A percentile compares a stretch with the other conserved stretches of the same genome.
Evolutionary conservation across 2,113 vertebrate genomes (phyloP).

Genomic region (Dicerorhinus sumatrensis): DNA sequence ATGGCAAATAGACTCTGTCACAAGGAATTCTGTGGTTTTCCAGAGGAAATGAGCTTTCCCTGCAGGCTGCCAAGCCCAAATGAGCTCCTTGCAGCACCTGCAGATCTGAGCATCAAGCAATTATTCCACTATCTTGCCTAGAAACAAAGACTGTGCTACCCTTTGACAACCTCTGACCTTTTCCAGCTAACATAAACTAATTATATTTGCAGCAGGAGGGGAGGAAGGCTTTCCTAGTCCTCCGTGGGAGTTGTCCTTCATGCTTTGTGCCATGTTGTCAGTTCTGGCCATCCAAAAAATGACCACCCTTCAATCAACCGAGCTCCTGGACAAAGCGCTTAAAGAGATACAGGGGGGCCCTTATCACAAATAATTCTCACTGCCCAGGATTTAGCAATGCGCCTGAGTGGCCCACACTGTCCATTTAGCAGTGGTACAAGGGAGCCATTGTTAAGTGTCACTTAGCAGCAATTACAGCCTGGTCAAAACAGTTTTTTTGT

Average conservation of each 20-base stretch:
- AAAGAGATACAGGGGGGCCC: slow-evolving; percentile 77
- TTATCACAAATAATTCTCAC: slow-evolving; percentile 85
- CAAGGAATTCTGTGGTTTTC: slow-evolving; percentile 86
- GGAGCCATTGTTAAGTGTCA: slow-evolving; percentile 92
- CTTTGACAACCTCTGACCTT: slow-evolving; percentile 94
- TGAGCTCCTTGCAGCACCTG: slow-evolving; percentile 95
- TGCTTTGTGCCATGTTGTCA: slow-evolving; percentile 88
- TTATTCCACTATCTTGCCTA: slow-evolving; percentile 96
- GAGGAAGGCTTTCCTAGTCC: slow-evolving; percentile 78
- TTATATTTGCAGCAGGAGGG: slow-evolving; percentile 90
- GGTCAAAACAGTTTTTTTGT: slow-evolving; percentile 96
- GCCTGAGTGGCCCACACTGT: slow-evolving; percentile 80
- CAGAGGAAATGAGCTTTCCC: slow-evolving; percentile 88
- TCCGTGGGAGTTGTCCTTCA: slow-evolving; percentile 88
- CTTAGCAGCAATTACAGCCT: slow-evolving; percentile 96
- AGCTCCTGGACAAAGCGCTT: slow-evolving; percentile 78
- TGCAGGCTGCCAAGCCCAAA: slow-evolving; percentile 91
- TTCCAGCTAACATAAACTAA: slow-evolving; percentile 98
- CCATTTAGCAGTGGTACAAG: slow-evolving; percentile 89
- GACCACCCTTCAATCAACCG: slow-evolving; percentile 87
- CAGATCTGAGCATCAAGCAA: slow-evolving; percentile 91
- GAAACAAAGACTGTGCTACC: slow-evolving; percentile 92
- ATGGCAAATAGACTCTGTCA: slow-evolving; percentile 92
- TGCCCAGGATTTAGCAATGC: slow-evolving; percentile 83
- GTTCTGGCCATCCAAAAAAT: slow-evolving; percentile 86